These are phyloP conservation scores for Apodemus sylvaticus DNA, from an alignment of 2,113 vertebrate species.

Conservation along the genomic window DNA sequence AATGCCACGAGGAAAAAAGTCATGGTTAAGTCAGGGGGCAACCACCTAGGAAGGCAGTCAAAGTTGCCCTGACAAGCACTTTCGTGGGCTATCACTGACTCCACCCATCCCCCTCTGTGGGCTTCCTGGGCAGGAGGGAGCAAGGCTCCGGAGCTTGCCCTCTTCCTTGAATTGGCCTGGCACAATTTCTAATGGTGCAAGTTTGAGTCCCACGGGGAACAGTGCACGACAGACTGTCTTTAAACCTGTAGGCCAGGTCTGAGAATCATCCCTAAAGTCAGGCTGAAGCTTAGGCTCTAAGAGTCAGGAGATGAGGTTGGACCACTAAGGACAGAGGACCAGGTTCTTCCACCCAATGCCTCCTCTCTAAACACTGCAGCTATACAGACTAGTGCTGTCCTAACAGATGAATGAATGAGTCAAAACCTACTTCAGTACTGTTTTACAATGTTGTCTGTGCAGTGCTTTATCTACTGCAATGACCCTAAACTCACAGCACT, in stretches of 20 bases:
- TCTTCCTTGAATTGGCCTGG: not conserved
- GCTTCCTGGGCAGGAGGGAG: no score
- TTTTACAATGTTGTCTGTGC: not conserved
- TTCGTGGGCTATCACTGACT: not conserved
- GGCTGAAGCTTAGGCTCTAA: not conserved
- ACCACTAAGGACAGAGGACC: not conserved
- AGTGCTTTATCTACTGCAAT: not conserved
- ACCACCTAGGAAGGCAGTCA: no score
- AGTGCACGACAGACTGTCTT: not conserved
- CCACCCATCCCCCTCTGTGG: not conserved
- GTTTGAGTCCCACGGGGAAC: not conserved
- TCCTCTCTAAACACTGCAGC: not conserved
- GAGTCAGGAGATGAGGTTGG: not conserved
- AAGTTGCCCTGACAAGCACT: fast-evolving
- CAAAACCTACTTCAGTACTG: not conserved
- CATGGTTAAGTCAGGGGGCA: not conserved
- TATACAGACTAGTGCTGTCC: not conserved
- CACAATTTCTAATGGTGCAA: not conserved
- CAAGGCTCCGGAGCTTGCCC: not conserved
- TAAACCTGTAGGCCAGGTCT: not conserved
- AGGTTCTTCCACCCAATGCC: not conserved
- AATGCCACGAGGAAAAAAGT: not conserved
- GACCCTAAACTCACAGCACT: not conserved
- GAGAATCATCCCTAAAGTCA: not conserved
- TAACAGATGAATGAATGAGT: not conserved